A percentile compares a stretch with the other conserved stretches of the same genome.
Conservation (phyloP, 1,140 invertebrate genomes). For the Pachypsylla venusta region DNA sequence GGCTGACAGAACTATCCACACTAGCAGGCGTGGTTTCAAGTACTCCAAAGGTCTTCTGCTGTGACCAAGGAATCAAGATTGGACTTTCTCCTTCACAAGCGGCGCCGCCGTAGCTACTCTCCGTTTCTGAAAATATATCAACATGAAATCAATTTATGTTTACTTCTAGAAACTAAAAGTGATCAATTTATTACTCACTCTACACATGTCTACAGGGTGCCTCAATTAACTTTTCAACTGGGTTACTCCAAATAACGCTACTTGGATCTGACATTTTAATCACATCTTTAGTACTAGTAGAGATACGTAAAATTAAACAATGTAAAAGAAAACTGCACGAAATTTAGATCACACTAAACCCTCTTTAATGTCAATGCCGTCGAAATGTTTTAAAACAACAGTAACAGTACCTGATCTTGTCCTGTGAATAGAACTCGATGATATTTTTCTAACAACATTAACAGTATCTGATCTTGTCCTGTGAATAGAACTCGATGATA, state of each 20-base stretch:
- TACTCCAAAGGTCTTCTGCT: constrained; percentile 18
- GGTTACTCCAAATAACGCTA: too few species aligned
- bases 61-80: constrained; percentile 21
- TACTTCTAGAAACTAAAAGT: background rate
- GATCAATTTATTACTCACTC: background rate
- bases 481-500: background rate
- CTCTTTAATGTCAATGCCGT: too few species aligned
- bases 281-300: background rate
- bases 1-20: constrained; percentile 22
- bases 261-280: too few species aligned
- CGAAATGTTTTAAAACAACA: too few species aligned
- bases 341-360: too few species aligned
- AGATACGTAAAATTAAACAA: background rate
- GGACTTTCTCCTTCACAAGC: constrained; percentile 23
- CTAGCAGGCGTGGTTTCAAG: constrained; percentile 15
- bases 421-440: too few species aligned
- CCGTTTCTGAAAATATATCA: constrained; percentile 24
- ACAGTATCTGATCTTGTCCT: background rate
- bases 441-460: background rate
- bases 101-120: constrained; percentile 25
- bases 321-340: too few species aligned
- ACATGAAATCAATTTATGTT: background rate
- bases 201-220: too few species aligned
- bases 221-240: too few species aligned
- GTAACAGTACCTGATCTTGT: too few species aligned